These are phyloP conservation scores for Morinoia aosen DNA, from an alignment of 2,888 invertebrate species.

Conservation along the genomic window DNA sequence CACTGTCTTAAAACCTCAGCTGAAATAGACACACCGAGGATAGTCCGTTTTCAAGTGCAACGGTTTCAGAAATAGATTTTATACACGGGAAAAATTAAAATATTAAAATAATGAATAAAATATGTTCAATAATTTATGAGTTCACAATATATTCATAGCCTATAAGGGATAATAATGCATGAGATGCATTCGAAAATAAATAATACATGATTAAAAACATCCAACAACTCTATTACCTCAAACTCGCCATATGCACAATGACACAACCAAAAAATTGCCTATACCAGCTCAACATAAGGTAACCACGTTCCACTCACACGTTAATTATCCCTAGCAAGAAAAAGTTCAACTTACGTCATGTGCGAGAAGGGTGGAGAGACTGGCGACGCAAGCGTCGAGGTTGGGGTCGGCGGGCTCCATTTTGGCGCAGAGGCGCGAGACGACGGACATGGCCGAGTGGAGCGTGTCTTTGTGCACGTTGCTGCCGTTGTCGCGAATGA, in stretches of 20 bases:
- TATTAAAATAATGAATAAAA: background rate
- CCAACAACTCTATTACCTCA: background rate
- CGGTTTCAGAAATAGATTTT: no score
- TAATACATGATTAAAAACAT: background rate
- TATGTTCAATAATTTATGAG: background rate
- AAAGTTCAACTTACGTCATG: constrained; percentile 78
- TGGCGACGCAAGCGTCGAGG: constrained; percentile 90
- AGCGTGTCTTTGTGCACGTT: constrained; percentile 96
- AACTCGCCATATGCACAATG: background rate
- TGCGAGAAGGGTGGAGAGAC: constrained; percentile 88
- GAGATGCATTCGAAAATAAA: background rate
- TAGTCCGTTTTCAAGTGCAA: no score
- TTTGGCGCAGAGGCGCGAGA: constrained; percentile 96
- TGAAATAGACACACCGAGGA: no score
- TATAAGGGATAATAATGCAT: background rate
- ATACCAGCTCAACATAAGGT: background rate
- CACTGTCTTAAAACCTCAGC: background rate
- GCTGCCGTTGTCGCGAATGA: constrained; percentile 92
- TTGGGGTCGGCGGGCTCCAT: constrained; percentile 96
- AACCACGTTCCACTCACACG: no score
- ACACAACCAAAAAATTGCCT: background rate
- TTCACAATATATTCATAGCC: background rate
- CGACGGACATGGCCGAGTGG: constrained; percentile 98
- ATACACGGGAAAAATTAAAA: background rate
- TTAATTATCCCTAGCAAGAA: no score